phyloP scores from a whole-genome alignment of 2,113 vertebrate species.

The Candoia aspera region DNA sequence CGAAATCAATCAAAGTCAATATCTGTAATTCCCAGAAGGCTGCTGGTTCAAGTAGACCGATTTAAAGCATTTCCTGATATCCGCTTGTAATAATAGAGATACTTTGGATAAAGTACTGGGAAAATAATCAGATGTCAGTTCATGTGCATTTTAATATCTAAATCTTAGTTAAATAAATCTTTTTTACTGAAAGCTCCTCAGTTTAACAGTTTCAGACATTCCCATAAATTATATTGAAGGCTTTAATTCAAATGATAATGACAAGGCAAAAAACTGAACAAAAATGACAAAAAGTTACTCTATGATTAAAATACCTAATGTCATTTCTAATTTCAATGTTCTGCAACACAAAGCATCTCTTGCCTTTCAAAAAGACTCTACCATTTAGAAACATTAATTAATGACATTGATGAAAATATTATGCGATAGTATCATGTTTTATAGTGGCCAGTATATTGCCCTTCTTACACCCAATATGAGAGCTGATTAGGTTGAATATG shows the following conservation, averaged over 20 bases:
- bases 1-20: neutral
- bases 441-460: neutral
- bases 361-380: neutral
- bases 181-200: neutral
- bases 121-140: neutral
- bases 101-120: neutral
- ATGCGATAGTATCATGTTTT: neutral
- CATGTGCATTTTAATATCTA: neutral
- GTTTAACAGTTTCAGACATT: neutral
- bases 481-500: conserved; percentile 11
- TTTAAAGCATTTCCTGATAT: neutral
- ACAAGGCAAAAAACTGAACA: neutral
- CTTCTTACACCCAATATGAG: neutral
- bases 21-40: neutral
- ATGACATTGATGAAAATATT: neutral
- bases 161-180: neutral
- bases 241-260: neutral
- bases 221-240: neutral
- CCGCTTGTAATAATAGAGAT: neutral
- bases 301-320: neutral
- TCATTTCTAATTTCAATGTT: neutral
- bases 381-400: neutral
- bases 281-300: neutral
- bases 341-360: conserved; percentile 7
- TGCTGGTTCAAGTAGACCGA: neutral